Evolutionary conservation across 2,888 invertebrate genomes (phyloP), one percentile per base, ranked within the genome.

Genomic region (Agrochola lota): DNA sequence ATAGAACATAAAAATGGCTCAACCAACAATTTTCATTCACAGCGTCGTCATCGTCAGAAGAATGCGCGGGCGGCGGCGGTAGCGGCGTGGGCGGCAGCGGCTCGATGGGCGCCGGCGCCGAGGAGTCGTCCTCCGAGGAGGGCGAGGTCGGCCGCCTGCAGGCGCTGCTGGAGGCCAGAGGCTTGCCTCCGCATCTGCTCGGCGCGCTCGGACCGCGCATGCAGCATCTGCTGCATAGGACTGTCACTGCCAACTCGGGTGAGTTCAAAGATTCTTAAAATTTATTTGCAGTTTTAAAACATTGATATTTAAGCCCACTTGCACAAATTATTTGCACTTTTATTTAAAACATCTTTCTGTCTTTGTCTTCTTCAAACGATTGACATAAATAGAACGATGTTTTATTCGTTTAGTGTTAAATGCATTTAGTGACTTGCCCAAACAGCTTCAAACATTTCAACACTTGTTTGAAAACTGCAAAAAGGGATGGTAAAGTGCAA

Each of bases 81-180:
- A 87, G 88, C 67, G 86, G 87, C 63, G 86, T 88, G 75, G 90
- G 90, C 59, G 95, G 92, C 89, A 94, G 92, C 90, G 95, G 91
- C 89, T 94, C 93, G 43, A 92, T 92, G 35, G 92, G 91, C 75
- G 93, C 91, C 90, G 96, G 92, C 72, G 93, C 94, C 87, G 88
- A 96, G 91, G 96, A 96, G 92, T 96, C 96, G 17, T 96, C 96
- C 12, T 96, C 96, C 3, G 99, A 99, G 95, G 99, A 99, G 93
- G 98, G 98, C 90, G 99, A 99, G 96, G 99, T 99, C 93, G 99
- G 99, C 60, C 98, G 99, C 70, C 97, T 99, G 78, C 99, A 99
- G 95, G 99, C 99, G 43, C 96, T 99, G 89, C 97, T 99, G 73
- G 99, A 99, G 96, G 99, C 99, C 23, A 97, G 99, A 87, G 99